phyloP scores from a whole-genome alignment of 2,888 invertebrate genomes.

The Orchestes rusci region DNA sequence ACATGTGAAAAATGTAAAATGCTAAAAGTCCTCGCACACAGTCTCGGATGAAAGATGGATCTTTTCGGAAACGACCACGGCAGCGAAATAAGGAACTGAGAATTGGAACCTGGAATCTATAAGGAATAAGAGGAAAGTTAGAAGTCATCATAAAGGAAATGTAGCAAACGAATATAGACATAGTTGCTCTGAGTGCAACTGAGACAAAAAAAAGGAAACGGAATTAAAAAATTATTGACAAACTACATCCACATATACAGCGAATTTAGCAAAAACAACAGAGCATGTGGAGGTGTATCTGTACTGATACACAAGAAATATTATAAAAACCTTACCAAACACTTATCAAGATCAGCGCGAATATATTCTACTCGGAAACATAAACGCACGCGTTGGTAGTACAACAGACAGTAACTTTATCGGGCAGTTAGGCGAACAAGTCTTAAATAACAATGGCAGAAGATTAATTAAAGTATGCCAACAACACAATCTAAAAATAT shows the following conservation, averaged over 20 bases:
- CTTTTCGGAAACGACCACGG: conserved; percentile 2
- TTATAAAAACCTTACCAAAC: no score
- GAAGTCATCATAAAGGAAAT: background rate
- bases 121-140: background rate
- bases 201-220: background rate
- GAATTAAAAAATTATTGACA: background rate
- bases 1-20: conserved; percentile 1
- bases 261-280: background rate
- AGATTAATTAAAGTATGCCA: no score
- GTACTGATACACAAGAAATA: no score
- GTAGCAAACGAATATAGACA: background rate
- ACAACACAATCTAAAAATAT: no score
- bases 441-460: no score
- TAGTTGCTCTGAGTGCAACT: background rate
- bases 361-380: no score
- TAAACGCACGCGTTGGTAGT: no score
- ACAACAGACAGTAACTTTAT: no score
- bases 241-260: background rate
- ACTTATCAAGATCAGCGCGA: no score
- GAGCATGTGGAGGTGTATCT: background rate
- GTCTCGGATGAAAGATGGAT: conserved; percentile 2
- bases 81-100: background rate
- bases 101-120: background rate
- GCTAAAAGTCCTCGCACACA: conserved; percentile 1
- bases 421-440: no score